Base-by-base conservation (phyloP, 2,888 invertebrate genomes). In the Molorchus minor region DNA sequence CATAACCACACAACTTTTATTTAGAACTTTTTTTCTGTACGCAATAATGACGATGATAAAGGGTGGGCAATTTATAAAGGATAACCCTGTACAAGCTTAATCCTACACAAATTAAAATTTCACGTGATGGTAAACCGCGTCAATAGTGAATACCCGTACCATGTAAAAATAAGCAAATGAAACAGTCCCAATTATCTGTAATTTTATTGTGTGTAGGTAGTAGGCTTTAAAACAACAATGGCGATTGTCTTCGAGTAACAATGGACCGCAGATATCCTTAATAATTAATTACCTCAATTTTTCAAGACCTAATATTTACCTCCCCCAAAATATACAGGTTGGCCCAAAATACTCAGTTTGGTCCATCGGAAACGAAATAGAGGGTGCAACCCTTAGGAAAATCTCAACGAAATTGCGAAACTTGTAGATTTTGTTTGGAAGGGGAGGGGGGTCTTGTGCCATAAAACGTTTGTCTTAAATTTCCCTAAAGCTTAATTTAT, bases 111-210 rank as follows among this genome's bases (percentile, higher is more conserved):
- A 52, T 52, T 52, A 52, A 52, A 52, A 52, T 52, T 52, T 41
- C 41, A 49, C 38, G 41, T 17, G 15, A 41, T 29, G 17, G 30
- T 43, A 43, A 43, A 36, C 43, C n/a, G 35, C 15, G 19, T 44
- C 40, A 45, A 52, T 38, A 44, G 52, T 30, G 43, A 38, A 55
- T 35, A 21, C 40, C 16, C 41, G 16, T 17, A 41, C 49, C 41
- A 65, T 58, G 66, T 64, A 70, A 70, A 70, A 71, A 71, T 69
- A 69, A 69, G 67, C 66, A 69, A 56, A 41, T 52, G 73, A 73
- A 74, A 73, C 70, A 70, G 68, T 72, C 70, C 71, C 73, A 75
- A 76, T 76, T 75, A 76, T 75, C 74, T 72, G 71, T 72, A 69
- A 68, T 68, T n/a, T n/a, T n/a, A n/a, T n/a, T n/a, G n/a, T n/a